Evolutionary conservation across 2,113 vertebrate genomes (phyloP), one percentile per base, ranked within the genome.

Genomic region (Sander vitreus): DNA sequence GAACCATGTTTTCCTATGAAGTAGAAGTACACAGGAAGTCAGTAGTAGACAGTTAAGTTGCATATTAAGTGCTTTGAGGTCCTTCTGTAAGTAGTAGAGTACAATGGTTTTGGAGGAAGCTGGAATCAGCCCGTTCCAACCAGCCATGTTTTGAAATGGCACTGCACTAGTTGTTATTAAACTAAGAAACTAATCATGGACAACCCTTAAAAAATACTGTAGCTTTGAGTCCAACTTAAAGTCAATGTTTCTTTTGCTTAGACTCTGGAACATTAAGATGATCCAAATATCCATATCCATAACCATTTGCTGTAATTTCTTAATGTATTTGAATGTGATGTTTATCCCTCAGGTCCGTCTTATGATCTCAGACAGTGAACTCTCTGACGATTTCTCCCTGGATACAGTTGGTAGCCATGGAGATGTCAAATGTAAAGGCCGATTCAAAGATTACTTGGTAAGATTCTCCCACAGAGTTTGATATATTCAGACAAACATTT

Each of bases 381-480:
- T 97, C 4, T 99, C 98, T 1, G 97, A 98, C 79, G 96, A 96
- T 0, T 99, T 99, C 95, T 99, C 98, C 39, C 92, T 99, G 86
- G 98, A 99, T 90, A 99, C 98, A 21, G 97, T 99, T 78, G 98
- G 98, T 57, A 99, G 97, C 91, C 96, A 99, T 66, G 98, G 98
- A 80, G 96, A 96, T 75, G 95, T 99, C 84, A 98, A 97, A 92
- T 99, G 98, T 91, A 99, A 97, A 95, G 96, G 97, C 85, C 91
- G 92, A 51, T 95, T 93, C 77, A 97, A 96, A 87, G 97, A 99
- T 1, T 99, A 99, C 89, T 93, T 96, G 94, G 98, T 99, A 83
- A 96, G 95, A 53, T 50, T 76, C 74, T 54, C 0, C 1, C 21
- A 59, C 0, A 54, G 2, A 18, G 7, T 15, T 25, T 23, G 33